Percentiles rank a stretch among this genome's conserved stretches.
phyloP scores from a whole-genome alignment of 2,888 invertebrate species.

The Mesoligia furuncula region DNA sequence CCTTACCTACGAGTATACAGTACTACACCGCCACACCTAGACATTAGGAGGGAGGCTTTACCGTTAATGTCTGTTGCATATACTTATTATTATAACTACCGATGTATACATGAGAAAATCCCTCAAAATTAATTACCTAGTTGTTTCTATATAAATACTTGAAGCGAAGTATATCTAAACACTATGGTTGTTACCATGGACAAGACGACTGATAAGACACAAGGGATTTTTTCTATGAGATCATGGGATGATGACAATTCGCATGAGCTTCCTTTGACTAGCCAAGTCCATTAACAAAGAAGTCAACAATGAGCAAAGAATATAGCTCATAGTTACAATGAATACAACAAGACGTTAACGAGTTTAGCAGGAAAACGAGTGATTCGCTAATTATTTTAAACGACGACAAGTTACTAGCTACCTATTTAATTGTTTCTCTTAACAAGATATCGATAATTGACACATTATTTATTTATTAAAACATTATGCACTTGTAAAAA shows the following conservation, averaged over 20 bases:
- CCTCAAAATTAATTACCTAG: neutral
- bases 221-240: neutral
- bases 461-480: neutral
- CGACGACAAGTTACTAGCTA: neutral
- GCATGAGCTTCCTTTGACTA: neutral
- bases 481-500: neutral
- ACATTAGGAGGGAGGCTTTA: neutral
- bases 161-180: neutral
- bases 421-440: constrained; percentile 22
- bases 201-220: neutral
- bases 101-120: neutral
- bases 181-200: neutral
- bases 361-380: constrained; percentile 29
- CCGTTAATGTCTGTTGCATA: neutral
- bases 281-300: neutral
- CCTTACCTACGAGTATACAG: neutral
- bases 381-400: constrained; percentile 15
- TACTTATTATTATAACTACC: neutral
- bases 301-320: neutral
- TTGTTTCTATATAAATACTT: neutral
- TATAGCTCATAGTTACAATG: constrained; percentile 8
- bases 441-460: constrained; percentile 8
- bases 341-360: constrained; percentile 2
- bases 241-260: neutral
- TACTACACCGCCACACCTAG: neutral